phyloP scores from a whole-genome alignment of 2,888 invertebrate species.

The Erebia ligea region DNA sequence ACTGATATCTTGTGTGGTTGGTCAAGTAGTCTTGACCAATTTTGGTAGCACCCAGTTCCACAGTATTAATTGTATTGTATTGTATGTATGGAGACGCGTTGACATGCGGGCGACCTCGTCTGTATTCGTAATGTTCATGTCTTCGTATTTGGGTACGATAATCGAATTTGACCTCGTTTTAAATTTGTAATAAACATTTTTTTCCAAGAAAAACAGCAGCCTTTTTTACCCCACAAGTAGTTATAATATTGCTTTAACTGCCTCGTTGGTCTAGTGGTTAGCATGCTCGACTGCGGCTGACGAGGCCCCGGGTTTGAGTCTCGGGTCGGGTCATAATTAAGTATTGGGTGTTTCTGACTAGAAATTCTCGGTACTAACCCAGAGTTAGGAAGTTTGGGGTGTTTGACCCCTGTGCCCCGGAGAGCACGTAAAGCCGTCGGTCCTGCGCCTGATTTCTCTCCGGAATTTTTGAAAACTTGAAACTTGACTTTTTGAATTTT shows the following conservation, averaged over 20 bases:
- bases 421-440: too few relatives aligned
- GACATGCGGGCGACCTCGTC: conserved; percentile 62
- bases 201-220: conserved; percentile 18
- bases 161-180: conserved; percentile 43
- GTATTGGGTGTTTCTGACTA: too few relatives aligned
- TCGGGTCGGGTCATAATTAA: too few relatives aligned
- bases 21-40: conserved; percentile 50
- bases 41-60: conserved; percentile 62
- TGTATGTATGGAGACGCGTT: conserved; percentile 43
- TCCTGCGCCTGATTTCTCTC: too few relatives aligned
- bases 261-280: too few relatives aligned
- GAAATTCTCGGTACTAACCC: too few relatives aligned
- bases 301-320: too few relatives aligned
- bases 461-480: too few relatives aligned
- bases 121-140: conserved; percentile 45
- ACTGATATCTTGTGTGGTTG: conserved; percentile 16
- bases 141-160: conserved; percentile 66
- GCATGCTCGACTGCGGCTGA: too few relatives aligned
- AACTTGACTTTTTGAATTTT: too few relatives aligned
- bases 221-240: conserved; percentile 11
- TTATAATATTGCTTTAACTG: neutral
- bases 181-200: conserved; percentile 36
- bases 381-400: too few relatives aligned
- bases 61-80: conserved; percentile 67
- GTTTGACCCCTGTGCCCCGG: too few relatives aligned